Conservation (phyloP, 2,888 invertebrate species). For the Tetrapedia diversipes region DNA sequence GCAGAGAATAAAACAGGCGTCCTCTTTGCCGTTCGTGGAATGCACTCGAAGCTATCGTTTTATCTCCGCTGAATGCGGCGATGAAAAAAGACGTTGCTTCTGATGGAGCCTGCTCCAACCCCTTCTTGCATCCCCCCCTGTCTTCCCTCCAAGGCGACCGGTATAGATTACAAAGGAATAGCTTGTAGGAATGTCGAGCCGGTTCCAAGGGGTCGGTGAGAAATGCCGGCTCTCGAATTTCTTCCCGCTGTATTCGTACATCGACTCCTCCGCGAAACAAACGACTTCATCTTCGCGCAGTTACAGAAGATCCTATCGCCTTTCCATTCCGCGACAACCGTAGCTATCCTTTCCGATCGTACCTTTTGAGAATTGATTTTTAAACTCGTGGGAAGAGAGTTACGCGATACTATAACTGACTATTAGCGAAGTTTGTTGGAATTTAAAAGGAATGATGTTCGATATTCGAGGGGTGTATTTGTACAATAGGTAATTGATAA, state of each 20-base stretch:
- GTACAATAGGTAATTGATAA: too few species aligned
- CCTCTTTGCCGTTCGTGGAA: conserved; percentile 43
- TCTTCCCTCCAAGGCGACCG: conserved; percentile 52
- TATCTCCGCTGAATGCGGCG: conserved; percentile 37
- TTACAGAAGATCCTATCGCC: not conserved
- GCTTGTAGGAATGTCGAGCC: conserved; percentile 59
- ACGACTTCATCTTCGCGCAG: conserved; percentile 55
- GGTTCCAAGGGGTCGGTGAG: conserved; percentile 35
- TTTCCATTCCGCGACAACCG: conserved; percentile 12
- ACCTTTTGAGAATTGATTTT: too few species aligned
- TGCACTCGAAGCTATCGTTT: conserved; percentile 46
- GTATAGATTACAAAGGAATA: conserved; percentile 66
- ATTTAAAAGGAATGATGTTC: too few species aligned
- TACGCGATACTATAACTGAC: too few species aligned
- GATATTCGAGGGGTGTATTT: too few species aligned
- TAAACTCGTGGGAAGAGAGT: too few species aligned
- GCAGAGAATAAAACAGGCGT: conserved; percentile 15
- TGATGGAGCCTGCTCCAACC: conserved; percentile 47
- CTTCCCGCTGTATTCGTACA: conserved; percentile 34
- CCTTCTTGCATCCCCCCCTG: conserved; percentile 8
- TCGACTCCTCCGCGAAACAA: conserved; percentile 20
- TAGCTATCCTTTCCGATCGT: conserved; percentile 1
- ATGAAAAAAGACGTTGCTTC: conserved; percentile 47
- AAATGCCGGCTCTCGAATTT: conserved; percentile 60
- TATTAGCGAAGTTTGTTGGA: too few species aligned